Conservation (phyloP, 2,113 vertebrate genomes). For the Sander vitreus region DNA sequence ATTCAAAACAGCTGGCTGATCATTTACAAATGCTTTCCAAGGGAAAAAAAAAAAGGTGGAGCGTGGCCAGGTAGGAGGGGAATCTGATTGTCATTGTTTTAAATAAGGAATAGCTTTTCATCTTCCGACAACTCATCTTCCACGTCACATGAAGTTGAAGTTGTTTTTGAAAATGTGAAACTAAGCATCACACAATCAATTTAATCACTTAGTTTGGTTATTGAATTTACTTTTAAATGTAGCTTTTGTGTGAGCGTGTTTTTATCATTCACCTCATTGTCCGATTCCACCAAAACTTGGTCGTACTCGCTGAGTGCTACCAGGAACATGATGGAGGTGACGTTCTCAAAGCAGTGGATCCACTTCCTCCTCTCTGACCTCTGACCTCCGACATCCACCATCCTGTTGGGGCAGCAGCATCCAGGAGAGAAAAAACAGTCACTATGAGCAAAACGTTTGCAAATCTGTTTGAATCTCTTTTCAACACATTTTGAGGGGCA, state of each 20-base stretch:
- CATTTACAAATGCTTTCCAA: constrained; percentile 67
- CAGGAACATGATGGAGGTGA: constrained; percentile 98
- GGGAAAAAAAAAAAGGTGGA: constrained; percentile 34
- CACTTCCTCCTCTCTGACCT: constrained; percentile 98
- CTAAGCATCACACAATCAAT: background rate
- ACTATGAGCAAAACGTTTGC: background rate
- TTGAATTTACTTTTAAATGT: background rate
- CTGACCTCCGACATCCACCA: constrained; percentile 97
- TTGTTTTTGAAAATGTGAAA: background rate
- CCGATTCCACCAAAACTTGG: constrained; percentile 96
- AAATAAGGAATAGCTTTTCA: constrained; percentile 39
- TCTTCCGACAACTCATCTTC: constrained; percentile 14
- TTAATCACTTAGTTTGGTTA: background rate
- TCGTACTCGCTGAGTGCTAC: constrained; percentile 98
- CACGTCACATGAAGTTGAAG: background rate
- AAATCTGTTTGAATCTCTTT: background rate
- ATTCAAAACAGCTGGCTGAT: constrained; percentile 67
- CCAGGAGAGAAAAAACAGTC: constrained; percentile 13
- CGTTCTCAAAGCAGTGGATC: constrained; percentile 99
- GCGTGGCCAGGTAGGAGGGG: constrained; percentile 12
- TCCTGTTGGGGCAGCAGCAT: constrained; percentile 82
- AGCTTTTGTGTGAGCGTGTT: background rate
- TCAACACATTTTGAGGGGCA: background rate
- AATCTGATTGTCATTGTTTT: constrained; percentile 58
- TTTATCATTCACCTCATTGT: constrained; percentile 91